Percentiles rank a stretch among this genome's conserved stretches.
Evolutionary conservation across 2,888 invertebrate genomes (phyloP).

Genomic region (Tolmerus cingulatus): DNA sequence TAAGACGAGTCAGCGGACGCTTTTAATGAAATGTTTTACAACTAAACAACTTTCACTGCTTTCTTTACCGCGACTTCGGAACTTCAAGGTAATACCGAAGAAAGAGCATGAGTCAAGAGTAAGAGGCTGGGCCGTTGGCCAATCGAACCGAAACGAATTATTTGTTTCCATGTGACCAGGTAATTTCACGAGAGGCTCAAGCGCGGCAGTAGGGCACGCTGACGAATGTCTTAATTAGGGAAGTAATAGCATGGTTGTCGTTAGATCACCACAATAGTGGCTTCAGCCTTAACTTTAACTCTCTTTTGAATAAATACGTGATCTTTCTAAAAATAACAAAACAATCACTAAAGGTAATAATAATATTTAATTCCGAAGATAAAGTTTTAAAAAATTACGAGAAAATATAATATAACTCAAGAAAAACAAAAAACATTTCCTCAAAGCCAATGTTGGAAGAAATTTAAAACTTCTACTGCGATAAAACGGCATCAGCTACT

Average conservation of each 20-base stretch:
- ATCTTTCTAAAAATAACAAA: too few relatives aligned
- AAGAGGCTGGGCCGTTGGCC: neutral
- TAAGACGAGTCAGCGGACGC: neutral
- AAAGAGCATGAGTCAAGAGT: neutral
- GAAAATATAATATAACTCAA: too few relatives aligned
- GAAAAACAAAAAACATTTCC: too few relatives aligned
- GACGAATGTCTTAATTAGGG: neutral
- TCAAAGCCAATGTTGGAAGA: too few relatives aligned
- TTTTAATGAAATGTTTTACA: neutral
- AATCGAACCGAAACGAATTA: neutral
- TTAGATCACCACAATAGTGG: neutral
- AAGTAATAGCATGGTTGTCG: neutral
- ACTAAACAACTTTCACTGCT: conserved; percentile 42
- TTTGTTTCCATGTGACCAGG: conserved; percentile 1
- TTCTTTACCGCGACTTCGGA: neutral
- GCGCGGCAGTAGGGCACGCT: neutral
- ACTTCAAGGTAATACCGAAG: neutral
- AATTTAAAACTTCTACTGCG: too few relatives aligned
- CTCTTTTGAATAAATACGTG: neutral
- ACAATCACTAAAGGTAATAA: too few relatives aligned
- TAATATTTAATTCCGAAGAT: too few relatives aligned
- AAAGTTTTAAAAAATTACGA: too few relatives aligned
- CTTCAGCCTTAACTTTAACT: neutral
- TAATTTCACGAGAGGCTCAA: neutral
- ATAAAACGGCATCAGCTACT: too few relatives aligned